Conservation (phyloP, 2,888 invertebrate genomes). For the Theretra japonica region DNA sequence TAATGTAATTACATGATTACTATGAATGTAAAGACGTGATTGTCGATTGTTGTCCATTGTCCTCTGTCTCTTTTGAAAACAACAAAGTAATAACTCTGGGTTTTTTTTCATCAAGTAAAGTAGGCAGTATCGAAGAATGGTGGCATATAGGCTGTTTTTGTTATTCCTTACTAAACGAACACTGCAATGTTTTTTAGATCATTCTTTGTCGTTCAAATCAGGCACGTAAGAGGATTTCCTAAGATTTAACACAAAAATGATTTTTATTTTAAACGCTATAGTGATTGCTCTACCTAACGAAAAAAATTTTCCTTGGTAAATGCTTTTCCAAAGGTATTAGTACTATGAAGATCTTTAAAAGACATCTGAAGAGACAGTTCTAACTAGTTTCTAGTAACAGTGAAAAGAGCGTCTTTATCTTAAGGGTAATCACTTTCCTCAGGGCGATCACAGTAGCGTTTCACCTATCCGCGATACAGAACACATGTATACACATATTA, state of each 20-base stretch:
- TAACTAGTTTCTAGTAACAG: too few species aligned
- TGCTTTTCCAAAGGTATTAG: too few species aligned
- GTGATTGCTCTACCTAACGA: neutral
- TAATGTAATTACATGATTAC: neutral
- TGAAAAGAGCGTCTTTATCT: too few species aligned
- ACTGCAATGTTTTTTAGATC: neutral
- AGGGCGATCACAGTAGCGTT: too few species aligned
- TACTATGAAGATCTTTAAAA: too few species aligned
- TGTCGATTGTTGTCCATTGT: neutral
- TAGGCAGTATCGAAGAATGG: neutral
- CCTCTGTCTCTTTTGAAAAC: neutral
- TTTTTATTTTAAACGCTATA: neutral
- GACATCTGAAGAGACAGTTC: too few species aligned
- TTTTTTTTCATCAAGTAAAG: conserved; percentile 5
- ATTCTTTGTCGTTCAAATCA: neutral
- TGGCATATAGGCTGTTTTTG: neutral
- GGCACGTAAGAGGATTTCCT: neutral
- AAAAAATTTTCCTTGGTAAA: too few species aligned
- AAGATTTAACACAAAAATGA: neutral
- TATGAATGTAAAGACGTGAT: neutral
- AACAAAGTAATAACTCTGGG: neutral
- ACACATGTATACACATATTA: too few species aligned
- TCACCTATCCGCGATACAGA: too few species aligned
- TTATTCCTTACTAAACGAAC: conserved; percentile 26
- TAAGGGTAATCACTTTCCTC: too few species aligned